Evolutionary conservation across 2,797 vertebrate genomes (phyloP).

Genomic region (Vultur gryphus): DNA sequence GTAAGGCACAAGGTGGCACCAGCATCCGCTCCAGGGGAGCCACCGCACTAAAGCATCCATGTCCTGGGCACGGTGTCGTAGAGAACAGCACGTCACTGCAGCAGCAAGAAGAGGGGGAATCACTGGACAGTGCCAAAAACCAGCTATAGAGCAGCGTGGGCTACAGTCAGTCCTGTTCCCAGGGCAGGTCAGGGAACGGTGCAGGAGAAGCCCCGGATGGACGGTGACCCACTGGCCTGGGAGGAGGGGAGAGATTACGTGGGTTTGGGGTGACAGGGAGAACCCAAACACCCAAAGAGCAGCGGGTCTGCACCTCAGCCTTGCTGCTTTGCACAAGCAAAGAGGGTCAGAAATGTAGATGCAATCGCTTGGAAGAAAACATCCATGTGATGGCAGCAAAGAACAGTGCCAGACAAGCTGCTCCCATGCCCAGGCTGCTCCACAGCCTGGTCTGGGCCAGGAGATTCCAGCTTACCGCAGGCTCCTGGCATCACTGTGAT

Average conservation of each 20-base stretch:
- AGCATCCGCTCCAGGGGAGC: neutral
- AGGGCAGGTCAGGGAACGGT: neutral
- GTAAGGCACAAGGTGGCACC: neutral
- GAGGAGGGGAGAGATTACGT: fast-evolving
- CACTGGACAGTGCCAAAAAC: neutral
- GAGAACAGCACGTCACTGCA: fast-evolving
- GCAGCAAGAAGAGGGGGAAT: neutral
- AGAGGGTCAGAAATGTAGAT: neutral
- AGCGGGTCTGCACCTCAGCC: neutral
- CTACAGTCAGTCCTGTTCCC: neutral
- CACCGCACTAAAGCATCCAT: fast-evolving
- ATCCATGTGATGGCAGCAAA: conserved; percentile 60
- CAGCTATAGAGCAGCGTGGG: neutral
- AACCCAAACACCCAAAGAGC: neutral
- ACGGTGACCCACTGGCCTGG: neutral
- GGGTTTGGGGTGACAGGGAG: neutral
- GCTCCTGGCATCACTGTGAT: fast-evolving
- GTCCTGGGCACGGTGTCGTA: fast-evolving
- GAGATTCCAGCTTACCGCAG: neutral
- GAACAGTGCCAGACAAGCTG: neutral
- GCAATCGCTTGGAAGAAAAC: neutral
- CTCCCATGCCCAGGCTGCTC: neutral
- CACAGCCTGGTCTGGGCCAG: neutral
- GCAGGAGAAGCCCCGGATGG: neutral
- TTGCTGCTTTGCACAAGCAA: neutral